Conservation (phyloP, 1,140 invertebrate genomes). For the Zophobas atratus region DNA sequence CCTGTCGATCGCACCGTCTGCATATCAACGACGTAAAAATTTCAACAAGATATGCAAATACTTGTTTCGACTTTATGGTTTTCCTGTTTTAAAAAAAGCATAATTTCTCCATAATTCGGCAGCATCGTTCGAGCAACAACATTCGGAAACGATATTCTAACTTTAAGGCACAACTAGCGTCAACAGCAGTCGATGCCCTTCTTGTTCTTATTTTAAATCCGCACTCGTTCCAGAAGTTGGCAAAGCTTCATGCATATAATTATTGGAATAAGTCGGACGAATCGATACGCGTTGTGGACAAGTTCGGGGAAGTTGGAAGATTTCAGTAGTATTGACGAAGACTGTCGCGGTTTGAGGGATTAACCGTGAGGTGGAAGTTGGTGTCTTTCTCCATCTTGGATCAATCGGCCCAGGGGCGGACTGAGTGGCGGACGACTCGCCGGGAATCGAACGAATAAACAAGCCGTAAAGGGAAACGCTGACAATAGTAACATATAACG, state of each 20-base stretch:
- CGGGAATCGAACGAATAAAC: no score
- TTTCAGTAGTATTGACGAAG: conserved; percentile 26
- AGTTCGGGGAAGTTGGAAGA: conserved; percentile 23
- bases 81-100: conserved; percentile 25
- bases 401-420: background rate
- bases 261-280: conserved; percentile 33
- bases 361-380: conserved; percentile 41
- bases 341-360: conserved; percentile 33
- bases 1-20: background rate
- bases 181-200: conserved; percentile 23
- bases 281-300: conserved; percentile 36
- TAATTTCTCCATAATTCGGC: conserved; percentile 33
- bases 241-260: conserved; percentile 38
- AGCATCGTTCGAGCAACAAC: conserved; percentile 20
- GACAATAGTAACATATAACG: no score
- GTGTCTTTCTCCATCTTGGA: conserved; percentile 36
- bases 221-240: conserved; percentile 34
- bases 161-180: conserved; percentile 28
- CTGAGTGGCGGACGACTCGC: no score
- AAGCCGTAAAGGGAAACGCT: no score
- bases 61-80: conserved; percentile 21
- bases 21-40: conserved; percentile 8
- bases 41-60: conserved; percentile 6
- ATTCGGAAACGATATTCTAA: conserved; percentile 38
- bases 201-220: conserved; percentile 39